Evolutionary conservation across 2,113 vertebrate species (phyloP), one percentile per base, ranked within the genome.

Genomic region (Gymnogyps californianus): DNA sequence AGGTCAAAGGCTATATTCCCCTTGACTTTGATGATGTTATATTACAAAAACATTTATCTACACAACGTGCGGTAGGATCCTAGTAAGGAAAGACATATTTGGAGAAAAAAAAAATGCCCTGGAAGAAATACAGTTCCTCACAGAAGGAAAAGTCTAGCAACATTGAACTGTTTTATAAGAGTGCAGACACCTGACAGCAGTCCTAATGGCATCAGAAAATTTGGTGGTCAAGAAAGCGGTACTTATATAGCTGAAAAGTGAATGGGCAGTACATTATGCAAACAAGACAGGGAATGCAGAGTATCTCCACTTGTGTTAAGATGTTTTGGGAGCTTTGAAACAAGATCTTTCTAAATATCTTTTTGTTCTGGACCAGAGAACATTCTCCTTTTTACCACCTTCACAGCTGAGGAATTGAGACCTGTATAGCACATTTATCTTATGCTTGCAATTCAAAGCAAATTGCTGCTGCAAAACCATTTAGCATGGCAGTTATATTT

Each of bases 401-500:
- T 97, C 93, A 92, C 91, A 97, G 91, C 80, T 96, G 89, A 97
- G 87, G 92, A 97, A 96, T 86, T 2, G 1, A 91, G 92, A 94
- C 89, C 67, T 71, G 40, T 66, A 59, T 72, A 83, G 89, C 83
- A 89, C 94, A 97, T 97, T 94, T 88, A 83, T 96, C 97, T 97
- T 81, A 93, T 67, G 85, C 95, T 93, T 91, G 88, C 90, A 95
- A 93, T 98, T 98, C 93, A 91, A 90, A 97, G 95, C 58, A 96
- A 95, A 94, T 96, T 92, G 83, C 94, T 94, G 82, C 95, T 97
- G 92, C 91, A 96, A 95, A 97, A 96, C 87, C 93, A 96, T 95
- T 95, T 96, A 96, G 82, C 82, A 78, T 90, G 89, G 91, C 96
- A 96, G 90, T 96, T 96, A 93, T 94, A 95, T 96, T 97, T 95